These are phyloP conservation scores for Medauroidea extradentata DNA, from an alignment of 1,140 invertebrate species.

Conservation along the genomic window DNA sequence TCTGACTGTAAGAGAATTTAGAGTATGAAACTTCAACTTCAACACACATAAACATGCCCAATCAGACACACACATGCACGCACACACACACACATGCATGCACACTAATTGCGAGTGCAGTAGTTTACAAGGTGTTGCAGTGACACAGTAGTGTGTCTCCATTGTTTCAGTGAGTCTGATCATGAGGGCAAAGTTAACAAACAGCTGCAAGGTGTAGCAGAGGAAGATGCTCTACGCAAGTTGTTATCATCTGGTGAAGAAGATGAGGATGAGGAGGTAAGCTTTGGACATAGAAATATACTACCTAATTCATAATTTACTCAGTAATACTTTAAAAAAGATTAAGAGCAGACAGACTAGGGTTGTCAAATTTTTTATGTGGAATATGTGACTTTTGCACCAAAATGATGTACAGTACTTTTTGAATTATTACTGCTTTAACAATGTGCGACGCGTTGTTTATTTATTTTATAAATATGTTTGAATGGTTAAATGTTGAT, in stretches of 20 bases:
- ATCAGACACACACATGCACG: no score
- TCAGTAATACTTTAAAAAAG: no score
- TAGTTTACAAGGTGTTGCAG: no score
- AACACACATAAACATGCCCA: no score
- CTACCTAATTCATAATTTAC: conserved; percentile 39
- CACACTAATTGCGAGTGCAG: no score
- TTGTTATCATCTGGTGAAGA: conserved; percentile 87
- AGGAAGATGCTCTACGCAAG: conserved; percentile 84
- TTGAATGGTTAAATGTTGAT: no score
- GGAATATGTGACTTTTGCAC: neutral
- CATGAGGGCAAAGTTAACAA: conserved; percentile 67
- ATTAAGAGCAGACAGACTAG: no score
- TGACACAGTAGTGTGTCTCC: no score
- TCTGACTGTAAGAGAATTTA: no score
- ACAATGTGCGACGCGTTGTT: neutral
- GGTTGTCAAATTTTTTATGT: neutral
- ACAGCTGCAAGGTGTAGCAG: conserved; percentile 75
- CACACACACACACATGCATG: no score
- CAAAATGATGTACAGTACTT: neutral
- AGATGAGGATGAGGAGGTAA: conserved; percentile 69
- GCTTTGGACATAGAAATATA: conserved; percentile 44
- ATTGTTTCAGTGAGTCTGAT: conserved; percentile 63
- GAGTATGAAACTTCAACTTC: no score
- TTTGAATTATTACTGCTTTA: neutral
- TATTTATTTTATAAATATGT: neutral